A percentile compares a stretch with the other conserved stretches of the same genome.
Evolutionary conservation across 2,888 invertebrate species (phyloP).

Genomic region (Drosophila gaucha): DNA sequence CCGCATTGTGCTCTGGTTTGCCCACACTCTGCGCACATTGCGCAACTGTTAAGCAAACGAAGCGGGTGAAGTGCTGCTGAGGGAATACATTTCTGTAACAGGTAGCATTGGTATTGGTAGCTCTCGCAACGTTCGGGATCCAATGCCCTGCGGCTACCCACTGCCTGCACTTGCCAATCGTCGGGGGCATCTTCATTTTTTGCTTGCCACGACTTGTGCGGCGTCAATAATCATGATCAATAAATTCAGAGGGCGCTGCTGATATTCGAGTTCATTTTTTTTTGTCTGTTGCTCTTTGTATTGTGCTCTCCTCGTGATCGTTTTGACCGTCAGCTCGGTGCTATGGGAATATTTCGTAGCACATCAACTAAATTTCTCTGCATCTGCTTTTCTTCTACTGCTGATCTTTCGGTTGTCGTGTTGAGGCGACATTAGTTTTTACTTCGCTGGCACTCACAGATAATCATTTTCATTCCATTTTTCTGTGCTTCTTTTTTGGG

Average conservation of each 20-base stretch:
- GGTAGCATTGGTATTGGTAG: conserved; percentile 37
- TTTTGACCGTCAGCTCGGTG: conserved; percentile 62
- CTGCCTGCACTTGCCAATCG: conserved; percentile 62
- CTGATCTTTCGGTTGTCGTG: conserved; percentile 51
- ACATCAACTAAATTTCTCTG: conserved; percentile 44
- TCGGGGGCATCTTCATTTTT: conserved; percentile 56
- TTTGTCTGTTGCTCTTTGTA: conserved; percentile 12
- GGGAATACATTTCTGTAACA: conserved; percentile 31
- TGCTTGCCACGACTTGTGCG: conserved; percentile 74
- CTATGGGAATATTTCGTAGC: conserved; percentile 66
- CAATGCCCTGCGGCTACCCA: conserved; percentile 27
- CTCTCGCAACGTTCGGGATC: conserved; percentile 3
- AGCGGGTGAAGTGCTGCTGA: neutral
- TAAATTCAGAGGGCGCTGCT: conserved; percentile 63
- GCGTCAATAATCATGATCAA: conserved; percentile 77
- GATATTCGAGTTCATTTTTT: conserved; percentile 45
- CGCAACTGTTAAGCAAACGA: conserved; percentile 15
- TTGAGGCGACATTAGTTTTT: conserved; percentile 63
- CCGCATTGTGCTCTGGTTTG: conserved; percentile 35
- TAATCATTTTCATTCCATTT: conserved; percentile 63
- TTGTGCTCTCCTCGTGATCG: conserved; percentile 61
- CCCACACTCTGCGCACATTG: conserved; percentile 32
- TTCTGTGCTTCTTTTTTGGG: neutral
- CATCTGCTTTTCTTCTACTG: conserved; percentile 12
- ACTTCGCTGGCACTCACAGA: conserved; percentile 34